Base-by-base conservation (phyloP, 2,888 invertebrate species). In the Sturmia bella region DNA sequence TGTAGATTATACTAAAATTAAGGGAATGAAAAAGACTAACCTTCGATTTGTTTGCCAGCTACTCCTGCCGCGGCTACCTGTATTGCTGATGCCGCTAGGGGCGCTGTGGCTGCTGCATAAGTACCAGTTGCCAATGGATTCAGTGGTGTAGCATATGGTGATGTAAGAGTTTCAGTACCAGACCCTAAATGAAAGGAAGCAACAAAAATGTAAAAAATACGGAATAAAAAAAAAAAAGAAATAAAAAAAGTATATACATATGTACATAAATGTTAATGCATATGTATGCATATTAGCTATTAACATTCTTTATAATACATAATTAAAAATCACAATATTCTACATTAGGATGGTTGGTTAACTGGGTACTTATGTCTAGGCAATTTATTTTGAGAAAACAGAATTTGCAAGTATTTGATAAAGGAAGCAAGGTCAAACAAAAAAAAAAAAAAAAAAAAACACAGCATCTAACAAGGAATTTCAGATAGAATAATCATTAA, bases 21-120 rank as follows among this genome's bases (percentile, higher is more conserved):
- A 11, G 37, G 27, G 0, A n/a, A 12, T 7, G 9, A 24, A 48
- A 13, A 9, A 64, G 59, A 85, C 87, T 90, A 91, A 95, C 95
- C 96, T 93, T 98, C 98, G 87, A 97, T 95, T 92, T 98, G 98
- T 91, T 98, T 98, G 82, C 96, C 96, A 83, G 96, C 95, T 63
- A 95, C 95, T 6, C 95, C 95, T 24, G 95, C 95, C 32, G 95
- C 95, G 45, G 95, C 94, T 50, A 95, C 94, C 56, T 95, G 94
- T 83, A 94, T 93, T 84, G 95, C 94, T 76, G 93, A 92, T 83
- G 90, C 92, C 84, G 93, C 92, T 73, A 93, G 92, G 76, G 94
- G 93, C 80, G 94, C 93, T 43, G 88, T 87, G 66, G 91, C 89
- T 70, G 88, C 87, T 78, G 94, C 89, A 73, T 88, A 88, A 48